These are phyloP conservation scores for Cheumatopsyche charites DNA, from an alignment of 1,140 invertebrate genomes.

Conservation along the genomic window DNA sequence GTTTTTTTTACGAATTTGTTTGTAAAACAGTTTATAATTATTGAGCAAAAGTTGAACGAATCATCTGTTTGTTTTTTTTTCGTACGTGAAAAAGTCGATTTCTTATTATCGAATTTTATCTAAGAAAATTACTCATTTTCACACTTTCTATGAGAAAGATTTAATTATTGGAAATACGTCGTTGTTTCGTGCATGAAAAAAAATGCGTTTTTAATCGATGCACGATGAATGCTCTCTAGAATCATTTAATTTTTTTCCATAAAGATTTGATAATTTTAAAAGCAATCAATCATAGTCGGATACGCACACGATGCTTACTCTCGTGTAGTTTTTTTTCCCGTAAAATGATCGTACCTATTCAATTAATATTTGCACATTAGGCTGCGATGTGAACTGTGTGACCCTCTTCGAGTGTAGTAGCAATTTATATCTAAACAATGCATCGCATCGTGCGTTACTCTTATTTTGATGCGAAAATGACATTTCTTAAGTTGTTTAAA, in stretches of 20 bases:
- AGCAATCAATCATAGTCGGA: conserved; percentile 18
- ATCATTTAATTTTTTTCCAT: background rate
- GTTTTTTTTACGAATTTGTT: too few species aligned
- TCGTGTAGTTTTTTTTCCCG: background rate
- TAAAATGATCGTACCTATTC: conserved; percentile 17
- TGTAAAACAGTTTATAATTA: too few species aligned
- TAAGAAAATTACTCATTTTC: too few species aligned
- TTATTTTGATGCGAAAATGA: too few species aligned
- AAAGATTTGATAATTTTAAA: conserved; percentile 1
- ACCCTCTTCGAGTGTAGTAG: conserved; percentile 1
- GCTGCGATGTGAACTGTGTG: conserved; percentile 31
- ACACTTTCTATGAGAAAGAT: too few species aligned
- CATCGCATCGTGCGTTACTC: too few species aligned
- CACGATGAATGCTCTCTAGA: background rate
- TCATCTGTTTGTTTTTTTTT: too few species aligned
- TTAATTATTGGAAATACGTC: background rate
- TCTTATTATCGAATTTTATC: too few species aligned
- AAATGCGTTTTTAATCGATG: too few species aligned
- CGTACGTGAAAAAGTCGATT: too few species aligned
- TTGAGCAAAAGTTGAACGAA: too few species aligned
- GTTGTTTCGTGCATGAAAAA: background rate
- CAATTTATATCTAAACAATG: conserved; percentile 5
- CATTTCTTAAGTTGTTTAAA: too few species aligned
- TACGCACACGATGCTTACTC: background rate
- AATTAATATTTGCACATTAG: conserved; percentile 32